These are phyloP conservation scores for Chamaetylas fuelleborni DNA, from an alignment of 2,113 vertebrate species.

Conservation along the genomic window DNA sequence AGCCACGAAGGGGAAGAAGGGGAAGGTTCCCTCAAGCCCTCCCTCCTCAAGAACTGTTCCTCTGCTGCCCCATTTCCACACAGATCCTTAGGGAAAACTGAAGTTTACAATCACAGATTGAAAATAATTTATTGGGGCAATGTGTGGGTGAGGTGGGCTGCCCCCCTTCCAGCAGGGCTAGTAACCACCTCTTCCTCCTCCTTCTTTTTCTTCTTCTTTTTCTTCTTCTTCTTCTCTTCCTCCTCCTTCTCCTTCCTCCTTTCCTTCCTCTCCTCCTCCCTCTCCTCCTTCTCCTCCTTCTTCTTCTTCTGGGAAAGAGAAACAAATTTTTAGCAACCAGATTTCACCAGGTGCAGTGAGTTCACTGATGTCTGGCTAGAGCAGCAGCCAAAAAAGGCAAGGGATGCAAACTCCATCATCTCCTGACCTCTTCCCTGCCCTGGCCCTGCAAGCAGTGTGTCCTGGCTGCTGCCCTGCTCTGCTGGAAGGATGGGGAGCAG, in stretches of 20 bases:
- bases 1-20: background rate
- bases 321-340: background rate
- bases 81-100: background rate
- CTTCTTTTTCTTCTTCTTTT: background rate
- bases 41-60: background rate
- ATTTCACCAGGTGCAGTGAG: background rate
- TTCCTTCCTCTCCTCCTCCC: too few relatives aligned
- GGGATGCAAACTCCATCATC: background rate
- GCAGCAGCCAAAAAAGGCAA: background rate
- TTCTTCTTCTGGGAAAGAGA: background rate
- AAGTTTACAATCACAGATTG: background rate
- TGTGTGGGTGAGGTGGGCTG: fast-evolving
- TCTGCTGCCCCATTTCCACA: background rate
- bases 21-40: background rate
- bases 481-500: background rate
- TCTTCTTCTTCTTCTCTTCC: too few relatives aligned
- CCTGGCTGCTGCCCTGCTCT: background rate
- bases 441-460: background rate
- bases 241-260: background rate
- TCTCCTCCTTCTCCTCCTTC: too few relatives aligned
- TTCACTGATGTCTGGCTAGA: background rate
- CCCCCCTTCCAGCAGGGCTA: background rate
- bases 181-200: background rate
- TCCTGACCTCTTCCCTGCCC: background rate
- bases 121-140: background rate